Base-by-base conservation (phyloP, 2,888 invertebrate species). In the Leucophenga maculata region DNA sequence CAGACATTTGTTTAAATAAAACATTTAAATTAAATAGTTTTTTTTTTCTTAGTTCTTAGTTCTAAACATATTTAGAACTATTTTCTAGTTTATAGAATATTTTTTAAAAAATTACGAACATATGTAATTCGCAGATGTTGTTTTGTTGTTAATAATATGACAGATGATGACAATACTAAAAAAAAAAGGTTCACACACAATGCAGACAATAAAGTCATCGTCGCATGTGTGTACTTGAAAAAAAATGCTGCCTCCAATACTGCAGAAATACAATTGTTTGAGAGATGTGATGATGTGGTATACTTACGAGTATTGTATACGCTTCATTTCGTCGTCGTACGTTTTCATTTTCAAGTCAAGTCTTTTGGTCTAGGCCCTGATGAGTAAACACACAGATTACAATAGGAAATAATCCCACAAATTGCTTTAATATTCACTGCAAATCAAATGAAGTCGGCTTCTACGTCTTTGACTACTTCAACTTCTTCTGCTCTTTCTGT, bases 401-500 rank as follows among this genome's bases (percentile, higher is more conserved):
- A 83, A 83, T 84, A 80, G 83, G 78, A 84, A 83, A 84, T 83
- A 83, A 84, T 82, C 78, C 78, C 82, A 84, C 83, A 84, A 84
- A 83, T 84, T 79, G 79, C 83, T 84, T 80, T 82, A 83, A 83
- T 80, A 83, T 84, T 82, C 84, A 83, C 82, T 82, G 83, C 83
- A 83, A 84, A 84, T 79, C 82, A 83, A 83, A 82, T 84, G 83
- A 84, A 79, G 78, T 77, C 74, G 72, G 77, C 78, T 75, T 76
- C 75, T 74, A 77, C 81, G 78, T 79, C 79, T 72, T 60, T 60
- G 71, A 72, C 71, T 69, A 72, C 71, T 69, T 67, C 57, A 65
- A 62, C 46, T 65, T 48, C 31, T 6, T 32, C 39, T n/a, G 32
- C 60, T 14, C 18, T 3, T 20, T 13, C 22, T 4, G 26, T 18